Conservation (phyloP, 2,797 vertebrate genomes). For the Margarornis squamiger region DNA sequence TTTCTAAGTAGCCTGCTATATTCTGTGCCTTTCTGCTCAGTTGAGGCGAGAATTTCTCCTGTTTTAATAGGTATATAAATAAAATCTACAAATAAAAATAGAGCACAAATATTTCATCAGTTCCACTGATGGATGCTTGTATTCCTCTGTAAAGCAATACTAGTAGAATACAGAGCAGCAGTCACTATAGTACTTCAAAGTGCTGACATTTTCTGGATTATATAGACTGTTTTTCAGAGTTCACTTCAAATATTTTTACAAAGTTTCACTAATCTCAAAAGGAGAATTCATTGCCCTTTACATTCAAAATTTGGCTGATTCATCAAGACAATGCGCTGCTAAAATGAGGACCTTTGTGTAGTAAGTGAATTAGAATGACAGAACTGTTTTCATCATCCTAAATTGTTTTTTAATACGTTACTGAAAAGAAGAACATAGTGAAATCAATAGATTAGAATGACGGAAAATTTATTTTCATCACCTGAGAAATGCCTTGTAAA, state of each 20-base stretch:
- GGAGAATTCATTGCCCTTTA: neutral
- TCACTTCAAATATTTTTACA: neutral
- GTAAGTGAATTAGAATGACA: neutral
- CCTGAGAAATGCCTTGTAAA: constrained; percentile 41
- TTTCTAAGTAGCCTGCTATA: neutral
- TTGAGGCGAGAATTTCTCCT: neutral
- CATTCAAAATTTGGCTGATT: neutral
- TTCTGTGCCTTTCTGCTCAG: neutral
- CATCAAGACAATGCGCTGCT: neutral
- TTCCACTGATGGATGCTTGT: neutral
- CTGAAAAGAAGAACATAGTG: neutral
- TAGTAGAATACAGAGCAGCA: neutral
- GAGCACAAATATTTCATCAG: neutral
- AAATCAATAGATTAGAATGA: constrained; percentile 11
- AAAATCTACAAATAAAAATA: neutral
- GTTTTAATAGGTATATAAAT: neutral
- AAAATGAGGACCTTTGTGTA: neutral
- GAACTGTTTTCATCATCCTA: neutral
- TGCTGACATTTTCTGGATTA: neutral
- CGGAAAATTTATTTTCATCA: neutral
- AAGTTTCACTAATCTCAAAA: neutral
- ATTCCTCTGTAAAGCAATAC: neutral
- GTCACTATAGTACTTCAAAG: neutral
- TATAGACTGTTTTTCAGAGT: neutral
- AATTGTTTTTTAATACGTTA: neutral